Percentiles rank a stretch among this genome's conserved stretches.
phyloP scores from a whole-genome alignment of 1,140 invertebrate species.

The Drosophila quadrilineata region DNA sequence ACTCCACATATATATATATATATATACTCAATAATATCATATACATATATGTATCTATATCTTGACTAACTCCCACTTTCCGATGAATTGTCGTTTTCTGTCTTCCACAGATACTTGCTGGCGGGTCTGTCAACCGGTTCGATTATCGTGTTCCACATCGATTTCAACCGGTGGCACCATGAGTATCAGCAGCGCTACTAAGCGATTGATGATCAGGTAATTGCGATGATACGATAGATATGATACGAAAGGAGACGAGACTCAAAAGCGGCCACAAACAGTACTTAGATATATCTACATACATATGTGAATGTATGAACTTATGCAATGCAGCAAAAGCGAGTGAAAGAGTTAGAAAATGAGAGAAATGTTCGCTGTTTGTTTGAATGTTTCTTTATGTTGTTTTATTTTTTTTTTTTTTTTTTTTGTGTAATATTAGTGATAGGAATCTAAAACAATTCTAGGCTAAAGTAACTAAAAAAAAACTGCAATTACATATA shows the following conservation, averaged over 20 bases:
- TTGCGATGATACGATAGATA: no score
- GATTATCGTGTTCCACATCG: conserved; percentile 99
- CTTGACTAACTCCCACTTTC: not conserved
- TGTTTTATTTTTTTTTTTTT: conserved; percentile 4
- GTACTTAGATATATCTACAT: no score
- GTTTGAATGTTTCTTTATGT: conserved; percentile 22
- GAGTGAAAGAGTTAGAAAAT: not conserved
- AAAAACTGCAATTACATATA: conserved; percentile 17
- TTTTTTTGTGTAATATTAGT: conserved; percentile 47
- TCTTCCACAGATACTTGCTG: conserved; percentile 91
- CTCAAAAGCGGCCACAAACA: conserved; percentile 1
- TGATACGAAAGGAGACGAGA: no score
- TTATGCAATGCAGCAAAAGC: not conserved
- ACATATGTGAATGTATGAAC: not conserved
- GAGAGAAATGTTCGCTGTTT: conserved; percentile 16
- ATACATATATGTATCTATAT: not conserved
- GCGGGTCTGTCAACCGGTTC: conserved; percentile 98
- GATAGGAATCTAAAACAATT: conserved; percentile 68
- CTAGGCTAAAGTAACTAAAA: conserved; percentile 58
- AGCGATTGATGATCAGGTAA: no score
- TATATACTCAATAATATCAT: no score
- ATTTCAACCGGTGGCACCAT: conserved; percentile 99
- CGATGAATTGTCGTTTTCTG: not conserved
- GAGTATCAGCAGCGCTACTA: conserved; percentile 97
- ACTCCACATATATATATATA: no score